Evolutionary conservation across 2,888 invertebrate species (phyloP).

Genomic region (Ophonus ardosiacus): DNA sequence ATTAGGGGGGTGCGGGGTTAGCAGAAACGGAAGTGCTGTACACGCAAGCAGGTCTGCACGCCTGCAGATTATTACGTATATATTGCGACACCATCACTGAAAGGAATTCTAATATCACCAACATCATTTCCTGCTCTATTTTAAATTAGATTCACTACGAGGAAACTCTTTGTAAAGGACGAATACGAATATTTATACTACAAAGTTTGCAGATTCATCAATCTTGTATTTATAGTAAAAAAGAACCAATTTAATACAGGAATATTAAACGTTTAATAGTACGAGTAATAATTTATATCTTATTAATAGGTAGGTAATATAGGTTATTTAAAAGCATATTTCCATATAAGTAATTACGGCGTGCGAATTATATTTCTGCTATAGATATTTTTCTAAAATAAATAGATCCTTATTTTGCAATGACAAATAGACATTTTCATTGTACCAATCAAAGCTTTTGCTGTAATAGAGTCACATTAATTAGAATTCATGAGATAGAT

Average conservation of each 20-base stretch:
- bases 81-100: slow-evolving; percentile 38
- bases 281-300: too few relatives aligned
- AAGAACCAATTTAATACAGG: neutral
- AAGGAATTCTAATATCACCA: slow-evolving; percentile 40
- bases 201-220: neutral
- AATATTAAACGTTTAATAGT: neutral
- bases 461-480: too few relatives aligned
- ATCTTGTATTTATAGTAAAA: neutral
- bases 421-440: too few relatives aligned
- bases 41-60: slow-evolving; percentile 33
- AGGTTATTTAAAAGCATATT: too few relatives aligned
- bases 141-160: slow-evolving; percentile 1
- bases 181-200: neutral
- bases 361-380: too few relatives aligned
- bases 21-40: slow-evolving; percentile 48
- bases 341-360: too few relatives aligned
- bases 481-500: too few relatives aligned
- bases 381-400: too few relatives aligned
- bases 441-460: too few relatives aligned
- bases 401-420: too few relatives aligned
- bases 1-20: slow-evolving; percentile 33
- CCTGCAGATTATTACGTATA: slow-evolving; percentile 38
- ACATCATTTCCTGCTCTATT: slow-evolving; percentile 1
- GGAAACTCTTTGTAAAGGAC: neutral
- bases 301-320: too few relatives aligned